Base-by-base conservation (phyloP, 2,888 invertebrate genomes). In the Conchocele bisecta region DNA sequence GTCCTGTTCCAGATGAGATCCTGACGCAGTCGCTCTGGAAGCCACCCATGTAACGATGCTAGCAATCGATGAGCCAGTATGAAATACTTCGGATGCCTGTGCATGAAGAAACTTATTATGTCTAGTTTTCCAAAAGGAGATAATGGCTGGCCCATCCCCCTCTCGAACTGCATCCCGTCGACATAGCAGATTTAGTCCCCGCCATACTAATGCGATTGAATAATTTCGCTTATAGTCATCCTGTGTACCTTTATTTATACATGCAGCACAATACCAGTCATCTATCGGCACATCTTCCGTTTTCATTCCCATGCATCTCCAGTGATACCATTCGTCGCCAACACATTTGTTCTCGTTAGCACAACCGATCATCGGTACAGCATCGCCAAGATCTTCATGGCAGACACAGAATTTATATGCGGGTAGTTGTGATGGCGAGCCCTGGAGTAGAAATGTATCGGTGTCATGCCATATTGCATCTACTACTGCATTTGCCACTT, bases 281-380 rank as follows among this genome's bases (percentile, higher is more conserved):
- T 59, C 75, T 20, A 46, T 65, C 6, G 65, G 63, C 50, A 69
- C 24, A 13, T 56, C 46, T 2, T 58, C 48, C 0, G 56, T 54
- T 28, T 59, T 22, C 4, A 76, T 46, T 29, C 58, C 69, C 20
- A 76, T 1, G 39, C 76, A 76, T 2, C n/a, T 15, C 50, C 59
- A 48, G 37, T 76, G 68, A 24, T 75, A 75, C 75, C 75, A 79
- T 56, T 72, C 75, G 29, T 53, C 37, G 15, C 39, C 29, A 7
- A 20, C 22, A 58, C 79, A 75, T 20, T 29, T 24, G 3, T 26
- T 9, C 17, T 60, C 11, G 54, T 50, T 37, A 17, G 48, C 28
- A 39, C 79, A 79, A 4, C 79, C 66, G 29, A 79, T 71, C 76
- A 74, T 76, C 0, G 61, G 61, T 31, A 42, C 66, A 17, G 68